phyloP scores from a whole-genome alignment of 1,140 invertebrate genomes.

The Ceratoteleas bidentatus region DNA sequence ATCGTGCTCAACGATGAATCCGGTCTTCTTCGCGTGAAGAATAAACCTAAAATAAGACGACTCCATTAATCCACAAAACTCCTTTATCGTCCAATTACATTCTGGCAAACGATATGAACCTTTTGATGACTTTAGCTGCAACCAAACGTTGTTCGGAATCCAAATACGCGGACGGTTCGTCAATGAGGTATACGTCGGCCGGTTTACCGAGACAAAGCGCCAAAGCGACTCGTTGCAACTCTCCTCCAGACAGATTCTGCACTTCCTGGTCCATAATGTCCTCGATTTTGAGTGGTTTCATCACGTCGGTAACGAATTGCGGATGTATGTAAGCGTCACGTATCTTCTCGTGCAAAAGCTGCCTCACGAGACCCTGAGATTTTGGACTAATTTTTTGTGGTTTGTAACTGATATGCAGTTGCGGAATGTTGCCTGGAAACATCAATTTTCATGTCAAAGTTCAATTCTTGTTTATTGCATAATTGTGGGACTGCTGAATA shows the following conservation, averaged over 20 bases:
- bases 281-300: constrained; percentile 99
- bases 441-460: constrained; percentile 4
- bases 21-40: constrained; percentile 99
- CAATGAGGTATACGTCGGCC: constrained; percentile 99
- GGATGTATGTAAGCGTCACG: constrained; percentile 98
- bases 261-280: constrained; percentile 99
- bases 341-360: constrained; percentile 97
- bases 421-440: constrained; percentile 88
- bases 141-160: constrained; percentile 99
- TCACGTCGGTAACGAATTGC: constrained; percentile 98
- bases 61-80: too few relatives aligned
- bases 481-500: too few relatives aligned
- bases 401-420: constrained; percentile 99
- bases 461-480: neutral
- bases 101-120: constrained; percentile 83
- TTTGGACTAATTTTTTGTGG: constrained; percentile 99
- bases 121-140: constrained; percentile 99
- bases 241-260: constrained; percentile 99
- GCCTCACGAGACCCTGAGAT: constrained; percentile 95
- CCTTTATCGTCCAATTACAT: too few relatives aligned
- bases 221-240: constrained; percentile 98
- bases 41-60: constrained; percentile 89
- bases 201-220: constrained; percentile 98
- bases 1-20: constrained; percentile 99
- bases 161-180: constrained; percentile 99